Evolutionary conservation across 2,888 invertebrate species (phyloP).

Genomic region (Drosophila mayaguana): DNA sequence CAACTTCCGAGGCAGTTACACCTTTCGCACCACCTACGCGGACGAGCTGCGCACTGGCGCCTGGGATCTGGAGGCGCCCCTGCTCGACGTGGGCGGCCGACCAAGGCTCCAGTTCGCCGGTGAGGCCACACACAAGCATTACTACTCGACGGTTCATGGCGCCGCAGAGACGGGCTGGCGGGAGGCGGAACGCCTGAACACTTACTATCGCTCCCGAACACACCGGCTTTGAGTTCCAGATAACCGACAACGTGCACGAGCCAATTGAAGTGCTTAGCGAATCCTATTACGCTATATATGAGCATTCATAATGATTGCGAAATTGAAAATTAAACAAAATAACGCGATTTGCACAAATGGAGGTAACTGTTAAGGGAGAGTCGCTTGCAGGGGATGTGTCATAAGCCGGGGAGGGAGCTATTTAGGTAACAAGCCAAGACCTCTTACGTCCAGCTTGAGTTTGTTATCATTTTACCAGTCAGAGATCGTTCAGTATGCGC

Average conservation of each 20-base stretch:
- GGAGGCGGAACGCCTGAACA: constrained; percentile 88
- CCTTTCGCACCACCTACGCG: constrained; percentile 87
- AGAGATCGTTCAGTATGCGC: not conserved
- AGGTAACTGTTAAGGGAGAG: too few species aligned
- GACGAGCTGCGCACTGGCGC: constrained; percentile 87
- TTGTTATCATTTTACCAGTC: not conserved
- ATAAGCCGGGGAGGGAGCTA: too few species aligned
- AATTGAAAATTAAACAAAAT: not conserved
- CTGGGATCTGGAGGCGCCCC: constrained; percentile 86
- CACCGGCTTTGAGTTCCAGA: constrained; percentile 63
- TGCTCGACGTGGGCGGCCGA: constrained; percentile 79
- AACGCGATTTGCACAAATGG: too few species aligned
- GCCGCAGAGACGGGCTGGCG: constrained; percentile 91
- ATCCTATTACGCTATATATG: not conserved
- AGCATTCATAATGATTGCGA: not conserved
- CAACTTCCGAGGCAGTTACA: constrained; percentile 88
- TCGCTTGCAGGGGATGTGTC: too few species aligned
- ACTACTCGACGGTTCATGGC: constrained; percentile 90
- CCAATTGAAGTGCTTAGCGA: constrained; percentile 20
- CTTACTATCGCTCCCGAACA: constrained; percentile 70
- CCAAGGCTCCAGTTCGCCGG: constrained; percentile 89
- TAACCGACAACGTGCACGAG: constrained; percentile 18
- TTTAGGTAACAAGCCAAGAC: too few species aligned
- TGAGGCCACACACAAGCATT: constrained; percentile 88
- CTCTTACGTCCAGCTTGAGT: not conserved